These are phyloP conservation scores for Parasteatoda lunata DNA, from an alignment of 2,888 invertebrate genomes.

Conservation along the genomic window DNA sequence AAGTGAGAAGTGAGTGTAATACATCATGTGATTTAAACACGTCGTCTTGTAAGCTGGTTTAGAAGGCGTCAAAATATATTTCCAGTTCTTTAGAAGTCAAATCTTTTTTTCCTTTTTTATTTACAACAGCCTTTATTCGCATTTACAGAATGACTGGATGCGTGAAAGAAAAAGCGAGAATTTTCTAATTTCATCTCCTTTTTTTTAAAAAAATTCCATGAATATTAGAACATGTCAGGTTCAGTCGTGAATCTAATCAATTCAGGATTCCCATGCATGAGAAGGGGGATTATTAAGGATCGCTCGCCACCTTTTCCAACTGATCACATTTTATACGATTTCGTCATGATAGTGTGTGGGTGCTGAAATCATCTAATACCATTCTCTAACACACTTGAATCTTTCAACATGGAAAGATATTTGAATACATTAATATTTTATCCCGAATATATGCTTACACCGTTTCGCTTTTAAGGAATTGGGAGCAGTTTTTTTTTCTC, in stretches of 20 bases:
- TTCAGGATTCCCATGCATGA: not conserved
- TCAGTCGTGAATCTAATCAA: not conserved
- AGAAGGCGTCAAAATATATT: too few relatives aligned
- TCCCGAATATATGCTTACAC: too few relatives aligned
- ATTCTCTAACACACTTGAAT: too few relatives aligned
- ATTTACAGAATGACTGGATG: not conserved
- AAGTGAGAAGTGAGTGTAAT: too few relatives aligned
- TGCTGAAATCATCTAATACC: too few relatives aligned
- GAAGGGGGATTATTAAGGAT: not conserved
- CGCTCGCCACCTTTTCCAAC: not conserved
- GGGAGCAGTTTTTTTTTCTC: too few relatives aligned
- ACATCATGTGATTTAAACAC: too few relatives aligned
- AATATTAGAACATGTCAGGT: conserved; percentile 1
- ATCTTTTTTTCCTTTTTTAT: not conserved
- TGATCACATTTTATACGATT: not conserved
- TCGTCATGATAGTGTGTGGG: too few relatives aligned
- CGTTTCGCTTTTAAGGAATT: too few relatives aligned
- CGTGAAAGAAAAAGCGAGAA: not conserved
- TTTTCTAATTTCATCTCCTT: not conserved
- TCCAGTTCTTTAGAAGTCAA: not conserved
- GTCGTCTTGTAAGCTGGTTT: too few relatives aligned
- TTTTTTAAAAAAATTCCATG: not conserved
- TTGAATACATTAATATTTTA: too few relatives aligned
- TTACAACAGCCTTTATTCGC: not conserved
- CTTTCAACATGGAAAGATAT: too few relatives aligned